Evolutionary conservation across 2,113 vertebrate genomes (phyloP).

Genomic region (Labrus mixtus): DNA sequence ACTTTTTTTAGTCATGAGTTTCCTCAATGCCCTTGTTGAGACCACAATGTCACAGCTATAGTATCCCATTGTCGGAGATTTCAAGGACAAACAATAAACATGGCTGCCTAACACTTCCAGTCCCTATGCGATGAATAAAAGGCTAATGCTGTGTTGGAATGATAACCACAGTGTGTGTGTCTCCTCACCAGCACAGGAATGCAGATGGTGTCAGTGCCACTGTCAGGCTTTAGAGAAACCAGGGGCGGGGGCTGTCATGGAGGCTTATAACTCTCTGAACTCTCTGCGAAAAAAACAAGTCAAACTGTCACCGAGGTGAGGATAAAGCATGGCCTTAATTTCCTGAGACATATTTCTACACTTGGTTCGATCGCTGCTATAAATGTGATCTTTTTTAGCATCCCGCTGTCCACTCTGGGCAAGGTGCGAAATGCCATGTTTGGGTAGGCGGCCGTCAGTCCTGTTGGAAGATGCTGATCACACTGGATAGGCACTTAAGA

Average conservation of each 20-base stretch:
- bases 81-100: conserved; percentile 14
- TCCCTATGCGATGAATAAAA: background rate
- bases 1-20: background rate
- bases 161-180: conserved; percentile 46
- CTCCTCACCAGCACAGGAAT: conserved; percentile 54
- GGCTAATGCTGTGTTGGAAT: conserved; percentile 30
- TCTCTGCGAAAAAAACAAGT: conserved; percentile 41
- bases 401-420: conserved; percentile 5
- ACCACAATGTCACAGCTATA: background rate
- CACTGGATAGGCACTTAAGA: conserved; percentile 48
- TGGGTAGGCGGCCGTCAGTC: conserved; percentile 3
- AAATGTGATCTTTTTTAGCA: conserved; percentile 6
- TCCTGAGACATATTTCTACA: conserved; percentile 32
- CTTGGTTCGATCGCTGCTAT: conserved; percentile 28
- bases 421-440: conserved; percentile 55
- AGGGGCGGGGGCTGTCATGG: background rate
- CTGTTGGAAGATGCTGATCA: conserved; percentile 38
- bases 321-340: conserved; percentile 48
- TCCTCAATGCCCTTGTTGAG: conserved; percentile 15
- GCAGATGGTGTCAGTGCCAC: conserved; percentile 38
- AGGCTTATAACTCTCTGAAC: conserved; percentile 20
- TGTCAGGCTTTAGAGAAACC: conserved; percentile 29
- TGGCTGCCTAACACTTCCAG: background rate
- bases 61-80: conserved; percentile 25
- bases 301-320: conserved; percentile 32